Base-by-base conservation (phyloP, 2,113 vertebrate species). In the Oncorhynchus kisutch region DNA sequence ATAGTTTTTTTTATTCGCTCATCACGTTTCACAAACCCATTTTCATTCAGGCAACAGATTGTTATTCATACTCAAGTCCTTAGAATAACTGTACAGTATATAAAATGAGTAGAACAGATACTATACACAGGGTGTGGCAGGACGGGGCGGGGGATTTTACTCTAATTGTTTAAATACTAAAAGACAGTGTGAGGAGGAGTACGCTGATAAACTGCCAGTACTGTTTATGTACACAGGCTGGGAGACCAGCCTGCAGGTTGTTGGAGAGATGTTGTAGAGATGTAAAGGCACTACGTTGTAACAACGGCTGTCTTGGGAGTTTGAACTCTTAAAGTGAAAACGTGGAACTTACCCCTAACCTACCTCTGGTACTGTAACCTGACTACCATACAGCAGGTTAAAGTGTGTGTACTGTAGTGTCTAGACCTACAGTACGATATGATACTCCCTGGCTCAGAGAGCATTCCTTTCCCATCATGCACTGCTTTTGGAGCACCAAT, bases 61-160 rank as follows among this genome's bases (percentile, higher is more conserved):
- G 83, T 82, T 86, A 77, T 77, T 88, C 73, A 79, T 73, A 82
- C 31, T 78, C 71, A 87, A 85, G 67, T 82, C 81, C 77, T 89
- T 81, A 84, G 87, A 89, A 88, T 87, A 89, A 88, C 90, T 92
- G 92, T 92, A 94, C 93, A 93, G 79, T 81, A 85, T 90, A 87
- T 88, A 91, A 91, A 92, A 89, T 89, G 79, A 89, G 73, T 86
- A 89, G 79, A 90, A 88, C 81, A 77, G 84, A 88, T 64, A 84
- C 84, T 91, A 82, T 91, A 90, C 90, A 93, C 34, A 85, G 67
- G 71, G 86, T 69, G 72, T 72, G 31, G 71, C 74, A 79, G 77
- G 73, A 81, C 65, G 57, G 73, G 78, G 80, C 64, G 2, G 75
- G 71, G 70, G 31, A 72, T 54, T 80, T 54, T 16, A 54, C 8